Conservation (phyloP, 2,888 invertebrate species). For the Nomada fucata region DNA sequence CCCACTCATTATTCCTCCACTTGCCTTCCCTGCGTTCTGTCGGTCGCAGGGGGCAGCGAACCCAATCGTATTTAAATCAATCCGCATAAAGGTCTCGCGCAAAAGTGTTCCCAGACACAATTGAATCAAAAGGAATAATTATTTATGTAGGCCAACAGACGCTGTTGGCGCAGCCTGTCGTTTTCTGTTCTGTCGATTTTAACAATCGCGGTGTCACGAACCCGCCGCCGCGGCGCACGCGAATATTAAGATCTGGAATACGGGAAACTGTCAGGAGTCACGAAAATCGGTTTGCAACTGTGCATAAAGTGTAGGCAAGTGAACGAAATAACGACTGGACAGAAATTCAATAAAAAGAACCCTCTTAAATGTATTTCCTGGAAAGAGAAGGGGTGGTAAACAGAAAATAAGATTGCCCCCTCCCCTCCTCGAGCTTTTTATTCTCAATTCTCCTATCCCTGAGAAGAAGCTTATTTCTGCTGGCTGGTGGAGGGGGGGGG, state of each 20-base stretch:
- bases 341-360: background rate
- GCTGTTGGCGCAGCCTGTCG: background rate
- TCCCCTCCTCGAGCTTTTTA: conserved; percentile 9
- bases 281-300: background rate
- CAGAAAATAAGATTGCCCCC: conserved; percentile 14
- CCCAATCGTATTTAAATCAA: conserved; percentile 34
- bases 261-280: conserved; percentile 15
- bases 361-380: conserved; percentile 1
- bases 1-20: conserved; percentile 40
- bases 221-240: background rate
- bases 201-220: conserved; percentile 9
- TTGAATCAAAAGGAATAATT: conserved; percentile 25
- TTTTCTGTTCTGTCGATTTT: background rate
- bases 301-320: background rate
- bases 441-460: background rate
- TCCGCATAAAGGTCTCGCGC: conserved; percentile 35
- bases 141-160: conserved; percentile 30
- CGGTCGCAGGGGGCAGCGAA: conserved; percentile 4
- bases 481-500: background rate
- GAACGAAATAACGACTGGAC: too few relatives aligned
- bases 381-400: background rate
- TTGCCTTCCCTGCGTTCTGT: conserved; percentile 37
- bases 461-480: conserved; percentile 32
- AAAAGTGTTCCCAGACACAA: conserved; percentile 13
- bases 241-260: background rate